phyloP scores from a whole-genome alignment of 2,113 vertebrate species.

The Perognathus longimembris region DNA sequence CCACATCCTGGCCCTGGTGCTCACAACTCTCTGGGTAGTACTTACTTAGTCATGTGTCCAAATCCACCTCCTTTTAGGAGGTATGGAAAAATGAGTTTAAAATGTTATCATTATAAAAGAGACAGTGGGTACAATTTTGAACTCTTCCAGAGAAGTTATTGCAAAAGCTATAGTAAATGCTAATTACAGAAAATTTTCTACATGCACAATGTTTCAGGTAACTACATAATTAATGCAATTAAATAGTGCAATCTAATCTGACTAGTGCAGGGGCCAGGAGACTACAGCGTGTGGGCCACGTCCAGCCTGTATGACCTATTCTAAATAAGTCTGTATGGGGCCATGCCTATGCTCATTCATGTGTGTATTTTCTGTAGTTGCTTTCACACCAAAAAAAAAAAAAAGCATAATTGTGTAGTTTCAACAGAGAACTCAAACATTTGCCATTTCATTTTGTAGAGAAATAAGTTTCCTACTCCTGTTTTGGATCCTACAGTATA shows the following conservation, averaged over 20 bases:
- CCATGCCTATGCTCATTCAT: not conserved
- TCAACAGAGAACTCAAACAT: conserved; percentile 21
- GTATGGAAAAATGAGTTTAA: not conserved
- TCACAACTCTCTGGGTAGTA: not conserved
- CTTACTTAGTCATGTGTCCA: not conserved
- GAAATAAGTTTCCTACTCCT: not conserved
- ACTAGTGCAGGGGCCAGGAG: not conserved
- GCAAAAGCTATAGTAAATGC: not conserved
- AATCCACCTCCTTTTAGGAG: not conserved
- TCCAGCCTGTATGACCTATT: not conserved
- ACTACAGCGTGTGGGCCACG: not conserved
- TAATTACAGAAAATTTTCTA: not conserved
- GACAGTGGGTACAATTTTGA: not conserved
- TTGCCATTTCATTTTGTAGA: not conserved
- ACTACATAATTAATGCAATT: not conserved
- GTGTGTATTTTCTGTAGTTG: not conserved
- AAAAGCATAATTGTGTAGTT: not conserved
- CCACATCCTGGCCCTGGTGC: not conserved
- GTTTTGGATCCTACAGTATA: not conserved
- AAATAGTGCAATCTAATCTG: not conserved
- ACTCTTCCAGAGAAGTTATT: not conserved
- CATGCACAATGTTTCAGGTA: conserved; percentile 5
- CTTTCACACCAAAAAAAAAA: not conserved
- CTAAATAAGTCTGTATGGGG: not conserved
- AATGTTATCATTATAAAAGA: not conserved